Percentiles rank a stretch among this genome's conserved stretches.
phyloP scores from a whole-genome alignment of 2,113 vertebrate genomes.

The Gambusia affinis region DNA sequence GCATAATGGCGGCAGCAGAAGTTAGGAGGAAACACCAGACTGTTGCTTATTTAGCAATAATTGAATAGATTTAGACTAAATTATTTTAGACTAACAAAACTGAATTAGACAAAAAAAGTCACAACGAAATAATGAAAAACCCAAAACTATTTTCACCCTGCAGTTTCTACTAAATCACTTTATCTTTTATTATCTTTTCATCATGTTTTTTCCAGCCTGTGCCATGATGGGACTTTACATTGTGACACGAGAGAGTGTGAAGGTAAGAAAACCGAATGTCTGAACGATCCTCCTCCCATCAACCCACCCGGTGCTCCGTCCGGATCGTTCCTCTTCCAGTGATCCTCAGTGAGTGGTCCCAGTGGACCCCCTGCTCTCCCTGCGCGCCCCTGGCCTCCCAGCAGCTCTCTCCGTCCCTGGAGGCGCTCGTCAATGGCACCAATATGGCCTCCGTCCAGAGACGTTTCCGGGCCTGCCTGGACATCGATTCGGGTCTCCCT shows the following conservation, averaged over 20 bases:
- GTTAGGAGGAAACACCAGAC: too few species aligned
- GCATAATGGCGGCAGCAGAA: too few species aligned
- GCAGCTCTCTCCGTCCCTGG: not conserved
- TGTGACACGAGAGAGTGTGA: constrained; percentile 84
- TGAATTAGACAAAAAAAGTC: too few species aligned
- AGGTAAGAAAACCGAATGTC: constrained; percentile 71
- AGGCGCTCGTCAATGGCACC: not conserved
- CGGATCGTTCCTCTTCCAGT: constrained; percentile 48
- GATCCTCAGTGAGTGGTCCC: constrained; percentile 86
- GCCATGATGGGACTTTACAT: constrained; percentile 78
- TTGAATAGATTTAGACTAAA: too few species aligned
- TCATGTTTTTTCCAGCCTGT: constrained; percentile 75
- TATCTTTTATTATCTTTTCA: not conserved
- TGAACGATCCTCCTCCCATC: not conserved
- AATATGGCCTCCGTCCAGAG: constrained; percentile 79
- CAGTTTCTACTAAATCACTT: too few species aligned
- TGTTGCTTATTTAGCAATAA: too few species aligned
- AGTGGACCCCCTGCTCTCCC: constrained; percentile 86
- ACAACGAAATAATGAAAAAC: too few species aligned
- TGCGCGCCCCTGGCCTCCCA: constrained; percentile 69
- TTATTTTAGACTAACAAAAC: too few species aligned
- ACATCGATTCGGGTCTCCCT: constrained; percentile 80
- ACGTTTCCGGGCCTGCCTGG: constrained; percentile 85
- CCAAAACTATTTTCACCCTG: too few species aligned
- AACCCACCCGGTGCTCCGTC: not conserved